Conservation (phyloP, 2,888 invertebrate species). For the Piscicola geometra region DNA sequence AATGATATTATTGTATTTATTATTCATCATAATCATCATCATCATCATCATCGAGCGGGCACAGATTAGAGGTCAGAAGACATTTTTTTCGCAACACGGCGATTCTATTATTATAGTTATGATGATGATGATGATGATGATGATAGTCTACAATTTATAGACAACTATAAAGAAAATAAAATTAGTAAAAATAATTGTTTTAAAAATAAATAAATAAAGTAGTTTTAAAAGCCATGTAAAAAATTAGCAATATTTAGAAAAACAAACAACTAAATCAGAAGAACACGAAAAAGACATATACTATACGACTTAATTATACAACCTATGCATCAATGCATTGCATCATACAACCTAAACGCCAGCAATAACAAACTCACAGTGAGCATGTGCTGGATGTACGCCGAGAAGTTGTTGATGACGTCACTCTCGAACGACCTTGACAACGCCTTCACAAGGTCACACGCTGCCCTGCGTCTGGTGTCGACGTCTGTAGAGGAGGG, state of each 20-base stretch:
- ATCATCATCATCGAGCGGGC: no score
- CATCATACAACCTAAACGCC: no score
- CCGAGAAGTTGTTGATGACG: slow-evolving; percentile 55
- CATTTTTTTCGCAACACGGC: no score
- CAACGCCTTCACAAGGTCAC: slow-evolving; percentile 88
- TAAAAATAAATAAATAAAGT: no score
- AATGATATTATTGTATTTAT: neutral
- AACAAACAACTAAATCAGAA: neutral
- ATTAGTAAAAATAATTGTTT: no score
- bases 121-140: no score
- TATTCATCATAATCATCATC: neutral
- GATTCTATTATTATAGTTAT: no score
- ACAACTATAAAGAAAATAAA: neutral
- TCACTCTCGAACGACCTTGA: slow-evolving; percentile 65
- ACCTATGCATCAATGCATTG: no score
- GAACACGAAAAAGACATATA: neutral
- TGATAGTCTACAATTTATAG: neutral
- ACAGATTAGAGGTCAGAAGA: no score
- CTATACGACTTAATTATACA: no score
- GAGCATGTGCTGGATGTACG: slow-evolving; percentile 50
- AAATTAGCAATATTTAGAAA: no score
- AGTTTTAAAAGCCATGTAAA: no score
- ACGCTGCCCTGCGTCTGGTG: slow-evolving; percentile 88
- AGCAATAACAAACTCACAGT: slow-evolving; percentile 68
- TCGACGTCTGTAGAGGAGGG: slow-evolving; percentile 70